Base-by-base conservation (phyloP, 2,797 vertebrate species). In the Potorous gilbertii region DNA sequence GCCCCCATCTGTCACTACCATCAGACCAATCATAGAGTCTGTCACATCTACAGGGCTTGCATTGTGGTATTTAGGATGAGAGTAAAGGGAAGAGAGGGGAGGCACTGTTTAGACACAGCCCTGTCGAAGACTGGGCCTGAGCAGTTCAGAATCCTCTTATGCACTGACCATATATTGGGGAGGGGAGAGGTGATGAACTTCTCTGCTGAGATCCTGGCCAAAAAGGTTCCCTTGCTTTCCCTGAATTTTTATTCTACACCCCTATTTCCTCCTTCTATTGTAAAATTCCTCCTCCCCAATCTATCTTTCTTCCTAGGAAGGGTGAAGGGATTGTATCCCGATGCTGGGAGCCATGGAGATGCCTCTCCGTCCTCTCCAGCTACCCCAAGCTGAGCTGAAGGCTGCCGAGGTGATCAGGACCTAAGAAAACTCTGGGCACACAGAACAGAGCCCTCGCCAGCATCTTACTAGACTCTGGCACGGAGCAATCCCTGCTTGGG, bases 401-500 rank as follows among this genome's bases (percentile, higher is more conserved):
- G 98, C 95, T 95, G 55, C 97, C 97, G 95, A 93, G 97, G 97
- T 98, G 97, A 96, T 95, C 74, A 21, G 96, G 97, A 98, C 94
- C 93, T 92, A 98, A 95, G 95, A 96, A 96, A 96, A 96, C 96
- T 90, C 97, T 93, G 46, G 95, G 94, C 66, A 89, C 24, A 52
- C 97, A 97, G 97, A 98, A 27, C 28, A 50, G n/a, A 27, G 96
- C 94, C 96, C 96, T 97, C 46, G 97, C 98, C 98, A 98, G 74
- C 92, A 28, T 97, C 98, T 97, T 97, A 96, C 98, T 98, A 96
- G 98, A 97, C 97, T 94, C 98, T 98, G 98, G 98, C 99, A 98
- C 96, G 0, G 91, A 94, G 89, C 93, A 91, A 97, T 96, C 97
- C 94, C 96, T 96, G 98, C 97, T 98, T 97, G 98, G 98, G 98